phyloP scores from a whole-genome alignment of 1,140 invertebrate species.

The Drosophila kanapiae region DNA sequence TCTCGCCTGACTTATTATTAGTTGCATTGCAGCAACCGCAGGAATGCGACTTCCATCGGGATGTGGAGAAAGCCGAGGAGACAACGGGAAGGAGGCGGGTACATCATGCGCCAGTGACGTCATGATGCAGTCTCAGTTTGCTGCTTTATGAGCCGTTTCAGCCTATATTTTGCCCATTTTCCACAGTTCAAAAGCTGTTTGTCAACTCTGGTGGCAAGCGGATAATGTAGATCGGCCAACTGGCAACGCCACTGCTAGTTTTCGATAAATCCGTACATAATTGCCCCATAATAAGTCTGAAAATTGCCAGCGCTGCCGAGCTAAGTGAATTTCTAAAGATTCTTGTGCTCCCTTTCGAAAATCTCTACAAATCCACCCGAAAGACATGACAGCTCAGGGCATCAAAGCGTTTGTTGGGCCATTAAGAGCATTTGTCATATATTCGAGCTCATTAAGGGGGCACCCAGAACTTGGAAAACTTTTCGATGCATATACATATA shows the following conservation, averaged over 20 bases:
- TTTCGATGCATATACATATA: conserved; percentile 28
- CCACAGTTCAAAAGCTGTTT: conserved; percentile 39
- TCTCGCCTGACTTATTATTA: conserved; percentile 39
- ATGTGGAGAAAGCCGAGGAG: conserved; percentile 8
- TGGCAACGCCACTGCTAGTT: conserved; percentile 7
- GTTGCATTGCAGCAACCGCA: conserved; percentile 33
- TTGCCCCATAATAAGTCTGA: conserved; percentile 29
- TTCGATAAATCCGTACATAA: conserved; percentile 29
- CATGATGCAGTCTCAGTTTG: conserved; percentile 36
- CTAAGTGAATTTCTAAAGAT: conserved; percentile 22
- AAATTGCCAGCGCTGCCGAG: conserved; percentile 19
- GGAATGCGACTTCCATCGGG: conserved; percentile 19
- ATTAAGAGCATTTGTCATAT: conserved; percentile 75
- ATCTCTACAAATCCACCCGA: conserved; percentile 42
- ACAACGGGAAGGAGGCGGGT: neutral
- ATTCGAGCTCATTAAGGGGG: conserved; percentile 57
- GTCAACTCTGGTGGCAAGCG: conserved; percentile 26
- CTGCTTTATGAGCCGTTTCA: conserved; percentile 55
- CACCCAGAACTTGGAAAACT: conserved; percentile 35
- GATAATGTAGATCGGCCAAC: conserved; percentile 8
- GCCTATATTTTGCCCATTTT: conserved; percentile 27
- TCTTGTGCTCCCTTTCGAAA: conserved; percentile 21
- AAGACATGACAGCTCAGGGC: conserved; percentile 27
- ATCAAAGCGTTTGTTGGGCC: conserved; percentile 54
- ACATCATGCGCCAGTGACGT: conserved; percentile 22